Conservation (phyloP, 2,113 vertebrate genomes). For the Lates calcarifer region DNA sequence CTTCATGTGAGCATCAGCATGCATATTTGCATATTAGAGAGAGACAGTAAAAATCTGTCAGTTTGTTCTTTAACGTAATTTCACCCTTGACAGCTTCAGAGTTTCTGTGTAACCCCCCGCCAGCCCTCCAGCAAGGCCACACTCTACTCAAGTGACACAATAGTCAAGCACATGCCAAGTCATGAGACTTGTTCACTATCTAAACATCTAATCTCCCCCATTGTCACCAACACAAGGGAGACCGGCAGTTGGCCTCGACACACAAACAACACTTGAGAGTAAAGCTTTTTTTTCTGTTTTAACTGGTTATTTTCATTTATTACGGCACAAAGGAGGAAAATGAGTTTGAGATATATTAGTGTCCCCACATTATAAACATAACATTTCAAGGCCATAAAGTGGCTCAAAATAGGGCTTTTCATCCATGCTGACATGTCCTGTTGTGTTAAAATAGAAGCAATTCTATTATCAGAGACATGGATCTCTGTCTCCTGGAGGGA, state of each 20-base stretch:
- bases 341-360: background rate
- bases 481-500: constrained; percentile 26
- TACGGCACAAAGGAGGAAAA: background rate
- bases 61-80: constrained; percentile 23
- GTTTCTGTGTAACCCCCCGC: constrained; percentile 5
- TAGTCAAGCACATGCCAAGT: constrained; percentile 70
- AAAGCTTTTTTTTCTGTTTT: constrained; percentile 31
- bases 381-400: constrained; percentile 16
- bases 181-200: constrained; percentile 75
- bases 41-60: background rate
- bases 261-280: constrained; percentile 35
- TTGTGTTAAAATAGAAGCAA: constrained; percentile 37
- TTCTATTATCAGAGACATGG: constrained; percentile 41
- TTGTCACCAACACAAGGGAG: constrained; percentile 65
- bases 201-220: constrained; percentile 72
- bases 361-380: background rate
- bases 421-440: background rate
- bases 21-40: constrained; percentile 2
- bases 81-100: background rate
- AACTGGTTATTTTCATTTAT: background rate
- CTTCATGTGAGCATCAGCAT: background rate
- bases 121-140: constrained; percentile 43
- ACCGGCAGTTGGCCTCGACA: constrained; percentile 25
- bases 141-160: constrained; percentile 77
- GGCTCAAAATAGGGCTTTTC: constrained; percentile 42